Evolutionary conservation across 2,113 vertebrate genomes (phyloP).

Genomic region (Sinocyclocheilus anshuiensis): DNA sequence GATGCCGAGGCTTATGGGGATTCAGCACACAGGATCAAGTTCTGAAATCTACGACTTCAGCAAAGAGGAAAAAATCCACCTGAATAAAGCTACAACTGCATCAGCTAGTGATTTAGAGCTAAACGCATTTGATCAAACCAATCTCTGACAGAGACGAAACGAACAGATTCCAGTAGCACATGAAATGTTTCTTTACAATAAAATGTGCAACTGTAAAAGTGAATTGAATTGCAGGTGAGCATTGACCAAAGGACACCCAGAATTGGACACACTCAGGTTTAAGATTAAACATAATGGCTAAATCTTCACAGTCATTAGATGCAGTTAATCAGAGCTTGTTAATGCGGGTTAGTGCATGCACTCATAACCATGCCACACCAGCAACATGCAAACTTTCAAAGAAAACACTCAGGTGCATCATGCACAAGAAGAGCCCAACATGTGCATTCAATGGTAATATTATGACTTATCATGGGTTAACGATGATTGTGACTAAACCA

Average conservation of each 20-base stretch:
- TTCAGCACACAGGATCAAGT: conserved; percentile 28
- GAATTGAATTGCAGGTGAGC: conserved; percentile 9
- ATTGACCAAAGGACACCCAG: conserved; percentile 53
- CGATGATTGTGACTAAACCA: not conserved
- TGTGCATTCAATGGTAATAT: not conserved
- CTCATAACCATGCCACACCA: not conserved
- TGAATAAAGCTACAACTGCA: conserved; percentile 26
- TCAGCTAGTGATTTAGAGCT: not conserved
- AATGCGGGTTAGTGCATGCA: conserved; percentile 49
- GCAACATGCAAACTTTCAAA: not conserved
- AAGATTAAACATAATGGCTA: not conserved
- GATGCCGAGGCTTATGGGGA: conserved; percentile 44
- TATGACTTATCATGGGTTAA: not conserved
- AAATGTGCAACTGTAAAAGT: not conserved
- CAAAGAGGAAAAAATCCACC: conserved; percentile 34
- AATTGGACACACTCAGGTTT: conserved; percentile 45
- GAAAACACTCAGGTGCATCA: not conserved
- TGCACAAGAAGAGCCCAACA: not conserved
- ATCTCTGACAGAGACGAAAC: not conserved
- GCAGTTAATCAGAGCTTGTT: conserved; percentile 32
- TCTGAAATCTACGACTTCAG: conserved; percentile 40
- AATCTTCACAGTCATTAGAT: not conserved
- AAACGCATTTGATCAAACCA: not conserved
- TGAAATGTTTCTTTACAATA: not conserved
- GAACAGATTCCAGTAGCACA: not conserved